Conservation (phyloP, 2,888 invertebrate genomes). For the Dasypogon diadema region DNA sequence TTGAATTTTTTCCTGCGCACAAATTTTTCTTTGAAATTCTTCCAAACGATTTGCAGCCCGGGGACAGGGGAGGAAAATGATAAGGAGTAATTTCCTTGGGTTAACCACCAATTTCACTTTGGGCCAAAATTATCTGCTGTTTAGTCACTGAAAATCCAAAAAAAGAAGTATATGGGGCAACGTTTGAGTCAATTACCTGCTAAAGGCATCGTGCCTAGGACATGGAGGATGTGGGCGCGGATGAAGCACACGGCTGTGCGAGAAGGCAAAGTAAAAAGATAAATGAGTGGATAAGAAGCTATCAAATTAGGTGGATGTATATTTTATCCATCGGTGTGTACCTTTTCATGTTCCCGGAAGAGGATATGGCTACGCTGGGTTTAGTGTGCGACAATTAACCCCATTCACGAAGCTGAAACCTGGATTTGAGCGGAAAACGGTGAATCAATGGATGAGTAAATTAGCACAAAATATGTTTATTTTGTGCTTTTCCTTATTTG, state of each 20-base stretch:
- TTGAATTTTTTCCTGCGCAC: neutral
- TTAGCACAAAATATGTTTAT: neutral
- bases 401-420: neutral
- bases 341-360: neutral
- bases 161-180: neutral
- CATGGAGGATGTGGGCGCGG: neutral
- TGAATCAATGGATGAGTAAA: neutral
- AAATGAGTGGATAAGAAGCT: slow-evolving; percentile 44
- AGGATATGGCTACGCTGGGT: neutral
- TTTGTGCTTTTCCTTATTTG: too few relatives aligned
- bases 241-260: neutral
- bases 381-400: slow-evolving; percentile 26
- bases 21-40: neutral
- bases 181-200: slow-evolving; percentile 2
- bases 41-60: too few relatives aligned
- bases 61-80: neutral
- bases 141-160: slow-evolving; percentile 1
- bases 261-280: slow-evolving; percentile 14
- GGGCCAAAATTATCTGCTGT: neutral
- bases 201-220: too few relatives aligned
- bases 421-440: neutral
- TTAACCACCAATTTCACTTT: slow-evolving; percentile 15
- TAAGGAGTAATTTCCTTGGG: slow-evolving; percentile 1
- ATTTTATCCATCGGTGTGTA: slow-evolving; percentile 7
- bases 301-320: slow-evolving; percentile 44